Evolutionary conservation across 35 echinoderm and acorn worm species (phyloP), one percentile per base, ranked within the genome.

Genomic region (Apostichopus californicus): DNA sequence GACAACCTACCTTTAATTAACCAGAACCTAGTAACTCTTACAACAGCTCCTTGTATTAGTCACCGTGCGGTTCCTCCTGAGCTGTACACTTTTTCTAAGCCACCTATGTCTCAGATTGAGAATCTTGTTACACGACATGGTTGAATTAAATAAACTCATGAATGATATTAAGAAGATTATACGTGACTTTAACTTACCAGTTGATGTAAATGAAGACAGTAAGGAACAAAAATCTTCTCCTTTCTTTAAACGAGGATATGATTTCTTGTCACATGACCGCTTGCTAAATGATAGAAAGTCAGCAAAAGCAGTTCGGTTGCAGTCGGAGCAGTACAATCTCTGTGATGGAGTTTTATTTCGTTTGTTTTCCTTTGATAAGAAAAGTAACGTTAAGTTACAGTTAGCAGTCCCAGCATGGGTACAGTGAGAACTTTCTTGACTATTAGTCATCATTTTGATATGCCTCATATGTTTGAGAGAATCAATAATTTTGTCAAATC

Each of bases 321-420:
- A 90, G 23, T 77, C 93, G 1, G 93, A 94, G 81, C 34, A 94
- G 63, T 94, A 94, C 87, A 90, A 91, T 81, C 83, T 94, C 15
- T 94, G 93, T 80, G 80, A 94, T 77, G 87, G 87, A 24, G 6
- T 90, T 61, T 58, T 90, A n/a, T 25, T 90, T 79, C 68, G 92
- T 3, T 85, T 93, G 15, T 80, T 79, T 73, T 90, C 28, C 72
- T 57, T 10, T 81, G 14, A 57, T 26, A 93, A 77, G 81, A 73
- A 79, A 53, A 17, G 78, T 68, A 64, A 88, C 24, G 77, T 56
- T 13, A 54, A 92, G 20, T 34, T 85, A 85, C 91, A 85, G 56
- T 85, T 92, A 23, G 91, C 60, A 60, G 24, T 92, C 15, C 83
- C 83, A 13, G 68, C 88, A 22, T 81, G 71, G 87, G 73, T 65